Percentiles rank a stretch among this genome's conserved stretches.
These are phyloP conservation scores for Eupeodes latifasciatus DNA, from an alignment of 2,888 invertebrate species.

Conservation along the genomic window DNA sequence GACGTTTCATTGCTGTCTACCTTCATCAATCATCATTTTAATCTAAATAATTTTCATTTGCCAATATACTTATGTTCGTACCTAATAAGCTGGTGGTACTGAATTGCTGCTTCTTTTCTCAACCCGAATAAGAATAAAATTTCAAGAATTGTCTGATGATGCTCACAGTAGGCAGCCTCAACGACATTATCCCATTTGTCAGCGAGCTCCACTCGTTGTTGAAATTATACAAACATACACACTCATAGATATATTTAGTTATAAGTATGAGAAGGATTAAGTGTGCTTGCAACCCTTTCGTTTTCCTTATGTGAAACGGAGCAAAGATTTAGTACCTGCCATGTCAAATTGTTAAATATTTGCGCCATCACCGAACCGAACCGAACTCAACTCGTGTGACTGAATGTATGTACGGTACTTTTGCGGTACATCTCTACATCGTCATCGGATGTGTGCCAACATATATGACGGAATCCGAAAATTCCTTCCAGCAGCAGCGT, in stretches of 20 bases:
- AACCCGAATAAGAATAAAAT: slow-evolving; percentile 31
- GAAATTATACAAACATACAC: not conserved
- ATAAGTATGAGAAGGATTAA: slow-evolving; percentile 47
- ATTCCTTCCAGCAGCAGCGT: slow-evolving; percentile 52
- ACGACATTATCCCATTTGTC: slow-evolving; percentile 74
- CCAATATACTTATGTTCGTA: not conserved
- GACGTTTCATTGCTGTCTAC: not conserved
- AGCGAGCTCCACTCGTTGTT: slow-evolving; percentile 46
- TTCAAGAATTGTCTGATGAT: slow-evolving; percentile 13
- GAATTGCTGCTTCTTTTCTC: slow-evolving; percentile 11
- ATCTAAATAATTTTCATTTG: slow-evolving; percentile 35
- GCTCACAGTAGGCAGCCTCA: slow-evolving; percentile 31
- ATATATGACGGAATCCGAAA: slow-evolving; percentile 75
- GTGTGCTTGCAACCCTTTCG: slow-evolving; percentile 69
- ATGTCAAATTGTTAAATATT: slow-evolving; percentile 77
- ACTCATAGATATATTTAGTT: not conserved
- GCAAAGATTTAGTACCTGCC: slow-evolving; percentile 75
- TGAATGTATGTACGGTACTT: slow-evolving; percentile 8
- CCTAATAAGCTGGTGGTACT: slow-evolving; percentile 3
- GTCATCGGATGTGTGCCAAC: slow-evolving; percentile 49
- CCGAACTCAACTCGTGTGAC: slow-evolving; percentile 63
- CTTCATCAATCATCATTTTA: slow-evolving; percentile 30
- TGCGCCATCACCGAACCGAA: slow-evolving; percentile 68
- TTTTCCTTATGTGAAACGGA: slow-evolving; percentile 52
- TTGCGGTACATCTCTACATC: slow-evolving; percentile 28